These are phyloP conservation scores for Urocitellus parryii DNA, from an alignment of 2,113 vertebrate species.

Conservation along the genomic window DNA sequence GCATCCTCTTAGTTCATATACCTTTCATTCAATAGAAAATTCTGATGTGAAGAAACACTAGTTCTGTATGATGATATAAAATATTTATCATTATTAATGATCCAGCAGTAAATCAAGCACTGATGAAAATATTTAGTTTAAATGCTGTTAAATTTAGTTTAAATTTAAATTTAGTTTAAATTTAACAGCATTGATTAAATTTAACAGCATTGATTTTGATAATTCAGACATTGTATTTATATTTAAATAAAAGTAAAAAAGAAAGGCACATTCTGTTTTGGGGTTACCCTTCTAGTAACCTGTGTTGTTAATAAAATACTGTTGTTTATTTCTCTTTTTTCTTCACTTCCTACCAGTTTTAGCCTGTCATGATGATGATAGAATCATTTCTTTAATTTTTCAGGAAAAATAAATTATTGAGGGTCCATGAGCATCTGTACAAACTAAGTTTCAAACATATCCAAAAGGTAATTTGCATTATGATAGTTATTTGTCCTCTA, in stretches of 20 bases:
- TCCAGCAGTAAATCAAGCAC: background rate
- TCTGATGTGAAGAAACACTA: background rate
- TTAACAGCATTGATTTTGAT: background rate
- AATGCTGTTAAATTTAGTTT: background rate
- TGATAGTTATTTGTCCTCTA: background rate
- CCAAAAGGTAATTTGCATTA: background rate
- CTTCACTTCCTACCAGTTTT: background rate
- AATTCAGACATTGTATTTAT: background rate
- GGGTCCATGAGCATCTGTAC: background rate
- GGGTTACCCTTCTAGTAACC: background rate
- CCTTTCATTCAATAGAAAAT: background rate
- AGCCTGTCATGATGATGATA: background rate
- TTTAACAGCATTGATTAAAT: too few relatives aligned
- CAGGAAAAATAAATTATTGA: background rate
- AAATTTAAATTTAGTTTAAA: too few relatives aligned
- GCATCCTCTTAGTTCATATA: background rate
- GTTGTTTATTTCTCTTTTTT: background rate
- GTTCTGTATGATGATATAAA: background rate
- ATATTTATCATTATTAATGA: background rate
- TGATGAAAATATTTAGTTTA: background rate
- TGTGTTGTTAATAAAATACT: background rate
- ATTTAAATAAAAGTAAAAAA: too few relatives aligned
- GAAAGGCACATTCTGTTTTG: background rate
- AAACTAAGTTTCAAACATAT: background rate
- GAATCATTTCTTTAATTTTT: background rate